These are phyloP conservation scores for Hyla sarda DNA, from an alignment of 2,113 vertebrate genomes.

Conservation along the genomic window DNA sequence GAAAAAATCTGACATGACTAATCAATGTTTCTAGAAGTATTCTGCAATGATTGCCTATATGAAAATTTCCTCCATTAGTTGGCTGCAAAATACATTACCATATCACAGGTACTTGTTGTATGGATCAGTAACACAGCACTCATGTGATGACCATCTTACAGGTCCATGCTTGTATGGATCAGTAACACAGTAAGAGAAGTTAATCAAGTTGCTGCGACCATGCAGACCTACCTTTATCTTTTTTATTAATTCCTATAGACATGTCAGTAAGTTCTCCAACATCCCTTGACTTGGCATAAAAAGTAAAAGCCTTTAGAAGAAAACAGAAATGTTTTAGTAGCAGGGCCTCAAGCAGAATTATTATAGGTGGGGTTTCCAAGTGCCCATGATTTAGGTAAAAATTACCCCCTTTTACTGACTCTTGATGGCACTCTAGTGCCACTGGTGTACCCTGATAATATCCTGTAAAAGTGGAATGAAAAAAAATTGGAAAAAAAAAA, in stretches of 20 bases:
- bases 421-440: no score
- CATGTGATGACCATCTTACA: not conserved
- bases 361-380: not conserved
- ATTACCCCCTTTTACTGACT: no score
- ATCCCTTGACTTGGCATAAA: constrained; percentile 22
- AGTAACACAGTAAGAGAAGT: not conserved
- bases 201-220: not conserved
- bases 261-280: constrained; percentile 33
- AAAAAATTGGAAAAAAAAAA: no score
- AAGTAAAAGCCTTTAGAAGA: constrained; percentile 1
- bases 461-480: no score
- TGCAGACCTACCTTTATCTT: not conserved
- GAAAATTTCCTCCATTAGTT: not conserved
- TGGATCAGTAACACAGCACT: not conserved
- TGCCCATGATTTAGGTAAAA: not conserved
- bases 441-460: no score
- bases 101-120: not conserved
- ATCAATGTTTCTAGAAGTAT: no score
- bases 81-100: not conserved
- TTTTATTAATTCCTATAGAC: not conserved
- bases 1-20: no score
- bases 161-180: not conserved
- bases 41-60: no score
- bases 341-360: not conserved
- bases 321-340: no score